Evolutionary conservation across 64 coral and sea anemone genomes (phyloP).

Genomic region (Catalaphyllia jardinei): DNA sequence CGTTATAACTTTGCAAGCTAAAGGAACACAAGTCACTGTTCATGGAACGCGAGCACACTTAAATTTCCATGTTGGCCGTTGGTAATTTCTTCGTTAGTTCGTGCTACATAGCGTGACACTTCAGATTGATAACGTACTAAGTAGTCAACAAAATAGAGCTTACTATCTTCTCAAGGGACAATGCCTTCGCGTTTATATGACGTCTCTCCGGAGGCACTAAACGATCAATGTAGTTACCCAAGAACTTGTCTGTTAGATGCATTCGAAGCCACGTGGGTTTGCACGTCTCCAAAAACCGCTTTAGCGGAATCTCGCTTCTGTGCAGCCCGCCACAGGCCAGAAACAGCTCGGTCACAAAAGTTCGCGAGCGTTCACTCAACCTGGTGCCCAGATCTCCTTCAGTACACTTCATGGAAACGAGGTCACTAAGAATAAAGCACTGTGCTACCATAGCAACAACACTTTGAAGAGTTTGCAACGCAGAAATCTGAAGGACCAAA

Average conservation of each 20-base stretch:
- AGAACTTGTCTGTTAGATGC: constrained; percentile 62
- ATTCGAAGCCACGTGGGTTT: constrained; percentile 76
- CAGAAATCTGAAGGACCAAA: constrained; percentile 40
- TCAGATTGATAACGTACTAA: no score
- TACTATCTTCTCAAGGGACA: constrained; percentile 91
- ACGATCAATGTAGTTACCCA: constrained; percentile 69
- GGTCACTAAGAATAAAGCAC: constrained; percentile 56
- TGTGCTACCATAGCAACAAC: constrained; percentile 65
- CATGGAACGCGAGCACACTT: no score
- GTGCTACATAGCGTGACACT: no score
- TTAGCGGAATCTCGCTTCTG: constrained; percentile 17
- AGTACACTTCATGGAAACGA: constrained; percentile 12
- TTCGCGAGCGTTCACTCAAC: constrained; percentile 57
- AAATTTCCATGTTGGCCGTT: no score
- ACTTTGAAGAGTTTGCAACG: constrained; percentile 70
- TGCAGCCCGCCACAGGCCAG: constrained; percentile 41
- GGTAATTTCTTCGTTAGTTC: no score
- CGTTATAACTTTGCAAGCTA: no score
- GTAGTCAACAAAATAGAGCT: not conserved
- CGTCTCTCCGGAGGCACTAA: constrained; percentile 67
- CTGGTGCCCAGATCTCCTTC: constrained; percentile 22
- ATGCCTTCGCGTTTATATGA: constrained; percentile 30
- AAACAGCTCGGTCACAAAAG: constrained; percentile 68
- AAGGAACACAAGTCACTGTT: no score
- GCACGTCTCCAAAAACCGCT: constrained; percentile 81